A percentile compares a stretch with the other conserved stretches of the same genome.
These are phyloP conservation scores for Leptinotarsa juncta DNA, from an alignment of 2,888 invertebrate species.

Conservation along the genomic window DNA sequence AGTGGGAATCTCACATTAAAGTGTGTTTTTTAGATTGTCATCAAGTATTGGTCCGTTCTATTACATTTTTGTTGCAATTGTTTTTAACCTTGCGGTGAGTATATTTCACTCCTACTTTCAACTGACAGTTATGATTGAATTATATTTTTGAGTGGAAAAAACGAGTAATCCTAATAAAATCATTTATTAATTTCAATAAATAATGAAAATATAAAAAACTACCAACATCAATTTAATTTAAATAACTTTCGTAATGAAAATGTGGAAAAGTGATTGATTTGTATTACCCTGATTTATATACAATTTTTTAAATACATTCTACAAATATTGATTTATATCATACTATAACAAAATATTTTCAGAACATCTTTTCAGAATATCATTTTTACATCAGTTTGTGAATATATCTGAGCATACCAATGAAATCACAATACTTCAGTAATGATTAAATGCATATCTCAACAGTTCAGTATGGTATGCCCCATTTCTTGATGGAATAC, in stretches of 20 bases:
- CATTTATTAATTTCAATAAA: conserved; percentile 15
- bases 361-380: not conserved
- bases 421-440: not conserved
- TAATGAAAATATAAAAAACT: conserved; percentile 3
- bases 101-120: too few species aligned
- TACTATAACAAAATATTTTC: conserved; percentile 1
- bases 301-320: not conserved
- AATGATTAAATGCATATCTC: not conserved
- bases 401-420: too few species aligned
- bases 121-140: too few species aligned
- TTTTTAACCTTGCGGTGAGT: too few species aligned
- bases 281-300: conserved; percentile 15
- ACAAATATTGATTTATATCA: not conserved
- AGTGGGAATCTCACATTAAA: too few species aligned
- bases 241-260: conserved; percentile 5
- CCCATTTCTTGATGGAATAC: not conserved
- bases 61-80: too few species aligned
- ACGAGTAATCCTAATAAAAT: not conserved
- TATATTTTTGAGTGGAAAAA: not conserved
- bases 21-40: too few species aligned
- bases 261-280: conserved; percentile 9
- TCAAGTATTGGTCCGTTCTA: too few species aligned
- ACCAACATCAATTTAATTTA: not conserved
- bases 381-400: not conserved
- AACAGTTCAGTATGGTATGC: not conserved